phyloP scores from a whole-genome alignment of 2,797 vertebrate genomes.

The Podargus strigoides region DNA sequence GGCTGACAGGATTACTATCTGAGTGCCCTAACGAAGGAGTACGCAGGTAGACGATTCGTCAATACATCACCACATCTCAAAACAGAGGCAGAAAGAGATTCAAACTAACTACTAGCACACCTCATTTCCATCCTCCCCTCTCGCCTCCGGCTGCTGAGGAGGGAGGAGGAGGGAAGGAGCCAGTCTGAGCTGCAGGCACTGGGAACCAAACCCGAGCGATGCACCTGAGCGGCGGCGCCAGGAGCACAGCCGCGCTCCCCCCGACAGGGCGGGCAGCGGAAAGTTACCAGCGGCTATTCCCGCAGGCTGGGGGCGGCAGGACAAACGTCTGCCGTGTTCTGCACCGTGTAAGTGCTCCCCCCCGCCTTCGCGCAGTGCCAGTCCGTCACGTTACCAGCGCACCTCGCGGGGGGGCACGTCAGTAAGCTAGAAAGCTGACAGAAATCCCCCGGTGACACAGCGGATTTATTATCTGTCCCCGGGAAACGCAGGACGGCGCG shows the following conservation, averaged over 20 bases:
- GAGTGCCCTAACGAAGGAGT: not conserved
- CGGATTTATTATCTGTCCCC: not conserved
- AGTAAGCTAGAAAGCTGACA: not conserved
- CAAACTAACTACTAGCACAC: not conserved
- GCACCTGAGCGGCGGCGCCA: not conserved
- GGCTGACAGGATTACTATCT: not conserved
- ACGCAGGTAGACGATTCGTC: not conserved
- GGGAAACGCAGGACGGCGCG: not conserved
- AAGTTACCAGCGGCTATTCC: not conserved
- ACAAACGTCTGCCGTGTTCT: not conserved
- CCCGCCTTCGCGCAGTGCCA: not conserved
- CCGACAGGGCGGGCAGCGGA: fast-evolving
- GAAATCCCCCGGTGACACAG: not conserved
- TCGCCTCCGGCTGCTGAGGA: not conserved
- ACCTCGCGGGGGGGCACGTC: not conserved
- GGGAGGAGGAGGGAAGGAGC: not conserved
- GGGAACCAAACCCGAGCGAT: not conserved
- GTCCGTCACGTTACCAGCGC: not conserved
- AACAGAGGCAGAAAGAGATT: not conserved
- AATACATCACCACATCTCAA: fast-evolving
- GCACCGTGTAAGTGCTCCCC: not conserved
- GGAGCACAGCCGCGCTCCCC: not conserved
- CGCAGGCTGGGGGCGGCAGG: not conserved
- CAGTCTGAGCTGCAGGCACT: not conserved
- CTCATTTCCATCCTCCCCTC: not conserved